phyloP scores from a whole-genome alignment of 2,797 vertebrate genomes.

The Phrynocephalus forsythii region DNA sequence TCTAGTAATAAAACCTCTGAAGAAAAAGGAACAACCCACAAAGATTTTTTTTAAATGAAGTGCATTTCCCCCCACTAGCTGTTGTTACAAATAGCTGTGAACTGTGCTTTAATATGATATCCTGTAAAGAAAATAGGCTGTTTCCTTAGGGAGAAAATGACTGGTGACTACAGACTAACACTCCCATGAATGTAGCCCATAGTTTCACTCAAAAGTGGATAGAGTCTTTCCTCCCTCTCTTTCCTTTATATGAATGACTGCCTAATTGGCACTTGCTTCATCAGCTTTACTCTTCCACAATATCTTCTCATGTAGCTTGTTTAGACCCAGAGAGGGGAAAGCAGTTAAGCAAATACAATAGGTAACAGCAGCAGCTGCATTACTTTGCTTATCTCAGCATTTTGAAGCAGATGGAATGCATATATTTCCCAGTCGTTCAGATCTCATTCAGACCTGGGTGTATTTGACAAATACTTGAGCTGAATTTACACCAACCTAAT shows the following conservation, averaged over 20 bases:
- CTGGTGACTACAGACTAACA: background rate
- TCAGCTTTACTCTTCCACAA: constrained; percentile 22
- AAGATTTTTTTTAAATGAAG: background rate
- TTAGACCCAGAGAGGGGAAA: constrained; percentile 28
- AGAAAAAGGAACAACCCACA: background rate
- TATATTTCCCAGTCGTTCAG: background rate
- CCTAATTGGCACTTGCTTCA: constrained; percentile 52
- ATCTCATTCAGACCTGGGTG: background rate
- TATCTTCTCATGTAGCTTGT: constrained; percentile 34
- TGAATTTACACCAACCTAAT: background rate
- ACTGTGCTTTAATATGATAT: background rate
- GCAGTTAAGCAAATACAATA: background rate
- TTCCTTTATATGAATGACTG: constrained; percentile 32
- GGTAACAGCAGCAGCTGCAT: constrained; percentile 4
- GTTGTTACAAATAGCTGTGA: background rate
- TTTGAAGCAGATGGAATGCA: background rate
- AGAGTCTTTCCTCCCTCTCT: background rate
- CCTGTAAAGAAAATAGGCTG: background rate
- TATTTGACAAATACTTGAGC: constrained; percentile 1
- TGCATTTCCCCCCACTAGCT: background rate
- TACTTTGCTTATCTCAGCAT: constrained; percentile 4
- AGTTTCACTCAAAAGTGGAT: constrained; percentile 10
- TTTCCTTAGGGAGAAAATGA: background rate
- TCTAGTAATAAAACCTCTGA: background rate
- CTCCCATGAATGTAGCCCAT: background rate